Conservation (phyloP, 1,140 invertebrate genomes). For the Agrypnia vestita region DNA sequence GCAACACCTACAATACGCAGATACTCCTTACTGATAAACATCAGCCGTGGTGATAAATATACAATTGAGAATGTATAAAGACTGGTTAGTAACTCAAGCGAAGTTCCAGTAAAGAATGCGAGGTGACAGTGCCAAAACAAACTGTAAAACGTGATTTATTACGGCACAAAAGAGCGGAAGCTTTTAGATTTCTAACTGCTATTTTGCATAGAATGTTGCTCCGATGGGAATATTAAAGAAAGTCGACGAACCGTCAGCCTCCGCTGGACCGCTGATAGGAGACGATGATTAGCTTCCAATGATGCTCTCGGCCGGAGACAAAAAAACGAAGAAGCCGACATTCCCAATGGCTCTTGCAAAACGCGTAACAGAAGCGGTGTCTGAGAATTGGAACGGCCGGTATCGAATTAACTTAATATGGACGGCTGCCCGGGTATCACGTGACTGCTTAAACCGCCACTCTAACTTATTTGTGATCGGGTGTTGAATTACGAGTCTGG, state of each 20-base stretch:
- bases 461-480: background rate
- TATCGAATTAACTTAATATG: constrained; percentile 9
- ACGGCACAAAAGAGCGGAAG: background rate
- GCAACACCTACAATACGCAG: too few relatives aligned
- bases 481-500: background rate
- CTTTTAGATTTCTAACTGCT: background rate
- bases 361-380: constrained; percentile 13
- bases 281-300: background rate
- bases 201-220: constrained; percentile 14
- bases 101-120: background rate
- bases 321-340: background rate
- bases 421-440: background rate
- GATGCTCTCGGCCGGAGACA: too few relatives aligned
- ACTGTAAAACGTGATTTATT: background rate
- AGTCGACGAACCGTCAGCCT: background rate
- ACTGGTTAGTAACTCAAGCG: background rate
- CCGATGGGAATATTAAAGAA: background rate
- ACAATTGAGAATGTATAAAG: too few relatives aligned
- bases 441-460: background rate
- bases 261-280: background rate
- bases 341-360: constrained; percentile 13
- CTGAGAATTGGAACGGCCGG: constrained; percentile 1
- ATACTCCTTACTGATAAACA: too few relatives aligned
- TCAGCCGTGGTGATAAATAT: too few relatives aligned
- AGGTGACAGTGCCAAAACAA: background rate